phyloP scores from a whole-genome alignment of 2,888 invertebrate species.

The Drosophila parthenogenetica region DNA sequence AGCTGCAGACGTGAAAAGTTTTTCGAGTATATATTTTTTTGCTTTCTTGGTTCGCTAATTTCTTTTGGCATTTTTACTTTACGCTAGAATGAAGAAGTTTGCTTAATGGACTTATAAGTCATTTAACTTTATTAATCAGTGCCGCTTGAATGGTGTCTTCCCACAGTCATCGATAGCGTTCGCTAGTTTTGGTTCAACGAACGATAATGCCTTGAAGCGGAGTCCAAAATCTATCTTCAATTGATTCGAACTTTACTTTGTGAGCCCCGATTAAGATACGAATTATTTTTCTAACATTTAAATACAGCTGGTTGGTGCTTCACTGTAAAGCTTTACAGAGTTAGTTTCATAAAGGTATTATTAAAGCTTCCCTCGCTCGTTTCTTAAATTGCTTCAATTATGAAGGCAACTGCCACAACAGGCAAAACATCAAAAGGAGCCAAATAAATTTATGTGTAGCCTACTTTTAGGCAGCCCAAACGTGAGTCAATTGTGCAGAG shows the following conservation, averaged over 20 bases:
- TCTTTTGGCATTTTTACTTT: constrained; percentile 67
- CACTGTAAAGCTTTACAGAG: too few species aligned
- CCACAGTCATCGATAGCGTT: constrained; percentile 18
- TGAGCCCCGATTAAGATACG: constrained; percentile 1
- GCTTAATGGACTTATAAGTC: constrained; percentile 75
- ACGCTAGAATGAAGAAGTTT: constrained; percentile 72
- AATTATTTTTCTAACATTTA: constrained; percentile 21
- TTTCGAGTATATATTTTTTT: constrained; percentile 11
- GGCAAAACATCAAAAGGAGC: constrained; percentile 57
- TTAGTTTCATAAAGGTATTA: constrained; percentile 23
- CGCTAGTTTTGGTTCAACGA: constrained; percentile 32
- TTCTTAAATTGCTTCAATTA: constrained; percentile 65
- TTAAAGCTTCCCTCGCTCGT: constrained; percentile 19
- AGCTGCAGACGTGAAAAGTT: constrained; percentile 70
- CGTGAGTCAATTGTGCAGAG: constrained; percentile 31
- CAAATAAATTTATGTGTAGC: constrained; percentile 69
- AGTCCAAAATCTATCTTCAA: constrained; percentile 10
- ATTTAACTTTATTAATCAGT: constrained; percentile 75
- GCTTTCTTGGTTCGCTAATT: constrained; percentile 62
- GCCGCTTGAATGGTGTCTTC: constrained; percentile 60
- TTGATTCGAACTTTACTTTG: constrained; percentile 1
- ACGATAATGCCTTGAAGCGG: constrained; percentile 25
- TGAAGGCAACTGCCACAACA: constrained; percentile 54
- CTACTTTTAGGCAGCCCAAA: constrained; percentile 63
- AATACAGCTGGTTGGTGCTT: too few species aligned